phyloP scores from a whole-genome alignment of 92 coral and sea anemone genomes.

The Parazoanthus atlanticus region DNA sequence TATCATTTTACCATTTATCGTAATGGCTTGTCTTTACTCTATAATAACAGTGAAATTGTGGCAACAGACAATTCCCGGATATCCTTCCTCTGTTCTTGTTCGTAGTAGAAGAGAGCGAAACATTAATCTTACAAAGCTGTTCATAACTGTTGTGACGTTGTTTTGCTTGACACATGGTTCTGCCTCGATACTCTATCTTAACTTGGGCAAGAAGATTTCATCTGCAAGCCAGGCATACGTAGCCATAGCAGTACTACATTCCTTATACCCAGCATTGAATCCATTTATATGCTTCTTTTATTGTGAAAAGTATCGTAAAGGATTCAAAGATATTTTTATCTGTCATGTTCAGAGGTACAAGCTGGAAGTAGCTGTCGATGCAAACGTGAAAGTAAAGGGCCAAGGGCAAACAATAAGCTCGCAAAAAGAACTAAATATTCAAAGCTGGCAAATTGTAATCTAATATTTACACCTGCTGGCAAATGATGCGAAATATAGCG shows the following conservation, averaged over 20 bases:
- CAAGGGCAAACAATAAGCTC: background rate
- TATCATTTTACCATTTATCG: background rate
- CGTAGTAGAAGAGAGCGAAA: background rate
- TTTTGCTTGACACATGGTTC: background rate
- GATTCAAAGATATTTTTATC: background rate
- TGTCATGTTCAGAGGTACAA: background rate
- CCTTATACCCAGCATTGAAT: background rate
- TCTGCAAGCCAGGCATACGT: background rate
- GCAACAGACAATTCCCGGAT: background rate
- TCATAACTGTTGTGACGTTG: background rate
- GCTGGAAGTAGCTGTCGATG: no score
- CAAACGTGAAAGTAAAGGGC: no score
- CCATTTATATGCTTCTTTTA: background rate
- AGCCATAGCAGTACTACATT: background rate
- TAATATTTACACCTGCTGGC: no score
- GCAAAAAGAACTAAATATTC: no score
- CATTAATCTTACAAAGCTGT: background rate
- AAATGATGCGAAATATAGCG: no score
- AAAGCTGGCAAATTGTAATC: no score
- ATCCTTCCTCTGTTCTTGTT: background rate
- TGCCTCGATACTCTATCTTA: background rate
- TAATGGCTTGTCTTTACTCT: background rate
- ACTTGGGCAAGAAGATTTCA: background rate
- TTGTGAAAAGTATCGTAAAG: background rate
- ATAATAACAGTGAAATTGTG: background rate